phyloP scores from a whole-genome alignment of 2,113 vertebrate genomes.

The Rhinoderma darwinii region DNA sequence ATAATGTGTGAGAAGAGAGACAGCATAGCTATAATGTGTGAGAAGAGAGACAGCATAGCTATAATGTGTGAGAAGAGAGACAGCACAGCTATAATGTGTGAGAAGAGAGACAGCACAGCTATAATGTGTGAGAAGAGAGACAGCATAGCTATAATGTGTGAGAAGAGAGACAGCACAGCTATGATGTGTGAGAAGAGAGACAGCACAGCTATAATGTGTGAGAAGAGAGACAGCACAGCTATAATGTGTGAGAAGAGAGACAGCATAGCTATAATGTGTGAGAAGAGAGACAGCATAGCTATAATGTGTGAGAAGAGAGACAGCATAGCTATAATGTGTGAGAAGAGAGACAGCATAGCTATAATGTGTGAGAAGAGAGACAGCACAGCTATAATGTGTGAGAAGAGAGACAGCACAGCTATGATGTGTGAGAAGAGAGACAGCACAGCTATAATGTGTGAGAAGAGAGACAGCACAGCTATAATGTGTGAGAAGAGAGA shows the following conservation, averaged over 20 bases:
- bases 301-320: too few relatives aligned
- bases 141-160: too few relatives aligned
- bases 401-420: background rate
- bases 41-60: background rate
- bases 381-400: background rate
- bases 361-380: constrained; percentile 1
- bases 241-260: background rate
- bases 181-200: background rate
- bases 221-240: background rate
- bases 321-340: background rate
- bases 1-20: constrained; percentile 7
- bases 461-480: background rate
- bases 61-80: constrained; percentile 6
- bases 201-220: background rate
- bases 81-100: background rate
- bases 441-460: background rate
- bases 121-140: background rate
- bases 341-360: background rate
- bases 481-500: background rate
- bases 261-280: background rate
- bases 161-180: background rate
- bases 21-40: background rate
- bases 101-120: constrained; percentile 3
- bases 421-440: background rate
- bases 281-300: background rate